phyloP scores from a whole-genome alignment of 2,113 vertebrate species.

The Spheniscus mendiculus region DNA sequence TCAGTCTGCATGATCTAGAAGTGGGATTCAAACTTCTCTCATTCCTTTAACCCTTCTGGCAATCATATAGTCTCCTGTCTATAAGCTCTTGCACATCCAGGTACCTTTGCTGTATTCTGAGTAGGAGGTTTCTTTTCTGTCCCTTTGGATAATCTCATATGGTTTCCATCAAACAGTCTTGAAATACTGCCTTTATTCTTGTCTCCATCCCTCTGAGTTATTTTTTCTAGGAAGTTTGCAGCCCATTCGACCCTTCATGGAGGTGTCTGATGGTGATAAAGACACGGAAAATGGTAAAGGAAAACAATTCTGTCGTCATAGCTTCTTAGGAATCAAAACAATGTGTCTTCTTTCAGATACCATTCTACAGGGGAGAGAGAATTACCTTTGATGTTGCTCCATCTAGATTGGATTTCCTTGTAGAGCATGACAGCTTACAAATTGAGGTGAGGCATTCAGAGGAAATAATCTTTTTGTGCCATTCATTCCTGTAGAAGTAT shows the following conservation, averaged over 20 bases:
- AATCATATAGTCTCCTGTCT: neutral
- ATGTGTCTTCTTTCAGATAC: constrained; percentile 79
- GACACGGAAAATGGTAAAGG: neutral
- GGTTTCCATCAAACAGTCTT: neutral
- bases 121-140: neutral
- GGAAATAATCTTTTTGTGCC: neutral
- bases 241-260: neutral
- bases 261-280: neutral
- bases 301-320: neutral
- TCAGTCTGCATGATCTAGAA: neutral
- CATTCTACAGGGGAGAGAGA: constrained; percentile 95
- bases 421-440: constrained; percentile 91
- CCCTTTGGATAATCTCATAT: neutral
- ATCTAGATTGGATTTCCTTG: constrained; percentile 87
- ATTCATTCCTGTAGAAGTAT: neutral
- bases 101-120: neutral
- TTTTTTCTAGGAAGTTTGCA: neutral
- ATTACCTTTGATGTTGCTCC: constrained; percentile 98
- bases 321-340: neutral
- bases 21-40: neutral
- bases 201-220: neutral
- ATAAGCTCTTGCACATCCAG: neutral
- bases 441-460: constrained; percentile 82
- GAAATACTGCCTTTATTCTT: neutral
- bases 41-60: neutral